These are phyloP conservation scores for Coranthus polyacanthus DNA, from an alignment of 2,797 vertebrate species.

Conservation along the genomic window DNA sequence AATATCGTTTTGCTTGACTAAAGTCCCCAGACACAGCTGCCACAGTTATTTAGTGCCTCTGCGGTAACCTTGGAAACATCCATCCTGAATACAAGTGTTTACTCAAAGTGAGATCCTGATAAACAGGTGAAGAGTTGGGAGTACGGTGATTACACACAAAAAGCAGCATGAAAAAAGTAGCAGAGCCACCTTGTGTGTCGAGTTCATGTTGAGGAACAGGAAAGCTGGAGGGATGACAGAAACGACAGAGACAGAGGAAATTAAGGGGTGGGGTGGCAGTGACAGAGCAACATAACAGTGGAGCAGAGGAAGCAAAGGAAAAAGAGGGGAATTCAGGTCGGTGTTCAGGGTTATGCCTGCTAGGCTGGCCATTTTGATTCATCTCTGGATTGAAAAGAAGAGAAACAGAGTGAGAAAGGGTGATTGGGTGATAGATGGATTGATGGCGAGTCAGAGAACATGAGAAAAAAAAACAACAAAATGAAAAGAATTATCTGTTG, in stretches of 20 bases:
- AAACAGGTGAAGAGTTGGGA: conserved; percentile 73
- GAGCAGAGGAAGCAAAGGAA: conserved; percentile 61
- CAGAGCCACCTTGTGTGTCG: conserved; percentile 35
- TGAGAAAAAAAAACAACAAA: too few relatives aligned
- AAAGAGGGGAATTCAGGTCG: conserved; percentile 75
- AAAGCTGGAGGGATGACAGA: conserved; percentile 48
- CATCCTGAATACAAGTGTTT: conserved; percentile 69
- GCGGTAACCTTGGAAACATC: conserved; percentile 83
- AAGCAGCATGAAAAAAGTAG: conserved; percentile 32
- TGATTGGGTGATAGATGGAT: conserved; percentile 44
- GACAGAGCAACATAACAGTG: conserved; percentile 49
- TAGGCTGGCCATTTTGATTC: conserved; percentile 51
- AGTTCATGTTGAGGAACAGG: conserved; percentile 53
- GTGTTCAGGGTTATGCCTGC: conserved; percentile 63
- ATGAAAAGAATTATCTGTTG: too few relatives aligned
- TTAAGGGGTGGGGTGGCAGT: conserved; percentile 50
- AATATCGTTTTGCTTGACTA: conserved; percentile 76
- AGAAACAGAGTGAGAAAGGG: conserved; percentile 31
- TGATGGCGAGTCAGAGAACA: neutral
- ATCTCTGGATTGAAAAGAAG: conserved; percentile 50
- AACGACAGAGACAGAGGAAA: conserved; percentile 49
- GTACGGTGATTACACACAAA: conserved; percentile 52
- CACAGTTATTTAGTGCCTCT: conserved; percentile 80
- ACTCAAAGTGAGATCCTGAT: conserved; percentile 69
- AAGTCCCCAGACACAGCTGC: conserved; percentile 79